Evolutionary conservation across 2,113 vertebrate genomes (phyloP).

Genomic region (Pipra filicauda): DNA sequence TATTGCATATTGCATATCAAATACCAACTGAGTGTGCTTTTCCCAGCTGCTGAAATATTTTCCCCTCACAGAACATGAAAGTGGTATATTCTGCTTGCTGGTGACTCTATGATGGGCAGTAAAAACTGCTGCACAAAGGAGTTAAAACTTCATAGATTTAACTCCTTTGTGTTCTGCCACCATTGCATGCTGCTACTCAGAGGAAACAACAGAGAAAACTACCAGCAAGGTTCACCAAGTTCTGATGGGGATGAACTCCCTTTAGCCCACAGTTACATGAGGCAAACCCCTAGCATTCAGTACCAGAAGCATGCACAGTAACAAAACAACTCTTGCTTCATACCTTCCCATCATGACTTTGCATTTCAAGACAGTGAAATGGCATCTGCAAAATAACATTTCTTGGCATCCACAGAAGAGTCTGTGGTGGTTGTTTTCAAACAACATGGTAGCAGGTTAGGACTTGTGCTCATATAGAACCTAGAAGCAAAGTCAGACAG

Average conservation of each 20-base stretch:
- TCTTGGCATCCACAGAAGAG: neutral
- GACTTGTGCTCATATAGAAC: neutral
- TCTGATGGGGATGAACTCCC: neutral
- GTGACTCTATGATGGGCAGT: neutral
- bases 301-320: neutral
- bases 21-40: neutral
- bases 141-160: neutral
- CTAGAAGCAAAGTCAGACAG: neutral
- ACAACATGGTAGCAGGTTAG: neutral
- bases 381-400: neutral
- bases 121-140: neutral
- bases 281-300: neutral
- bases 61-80: neutral
- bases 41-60: neutral
- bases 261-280: neutral
- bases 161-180: neutral
- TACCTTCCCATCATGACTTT: neutral
- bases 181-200: neutral
- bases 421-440: neutral
- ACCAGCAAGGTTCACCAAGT: neutral
- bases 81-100: neutral
- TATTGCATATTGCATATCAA: neutral
- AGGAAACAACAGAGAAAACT: neutral
- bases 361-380: neutral
- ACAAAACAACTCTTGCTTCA: neutral